These are phyloP conservation scores for Gymnodraco acuticeps DNA, from an alignment of 2,797 vertebrate species.

Conservation along the genomic window DNA sequence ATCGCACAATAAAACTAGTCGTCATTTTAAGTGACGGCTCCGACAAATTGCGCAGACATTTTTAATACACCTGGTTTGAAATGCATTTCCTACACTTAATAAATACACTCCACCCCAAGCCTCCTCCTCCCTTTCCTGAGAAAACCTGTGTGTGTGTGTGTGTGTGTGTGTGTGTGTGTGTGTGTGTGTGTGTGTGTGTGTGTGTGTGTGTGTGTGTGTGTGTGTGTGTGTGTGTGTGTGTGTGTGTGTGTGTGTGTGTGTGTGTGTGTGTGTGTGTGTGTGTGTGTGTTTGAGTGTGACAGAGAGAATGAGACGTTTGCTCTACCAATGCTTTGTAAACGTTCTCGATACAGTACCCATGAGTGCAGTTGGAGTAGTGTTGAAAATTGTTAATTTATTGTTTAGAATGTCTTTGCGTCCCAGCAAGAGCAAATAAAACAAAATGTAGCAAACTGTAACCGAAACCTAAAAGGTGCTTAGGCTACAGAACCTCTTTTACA, in stretches of 20 bases:
- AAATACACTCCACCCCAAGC: conserved; percentile 64
- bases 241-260: background rate
- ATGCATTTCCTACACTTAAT: conserved; percentile 67
- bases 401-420: conserved; percentile 85
- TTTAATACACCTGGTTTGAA: conserved; percentile 72
- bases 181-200: conserved; percentile 8
- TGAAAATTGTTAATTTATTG: conserved; percentile 80
- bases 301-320: conserved; percentile 64
- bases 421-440: conserved; percentile 78
- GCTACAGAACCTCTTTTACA: conserved; percentile 77
- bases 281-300: conserved; percentile 35
- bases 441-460: conserved; percentile 84
- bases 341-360: conserved; percentile 77
- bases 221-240: conserved; percentile 25
- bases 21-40: conserved; percentile 20
- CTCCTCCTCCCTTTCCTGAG: conserved; percentile 61
- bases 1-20: conserved; percentile 57
- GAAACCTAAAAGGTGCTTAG: conserved; percentile 73
- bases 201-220: conserved; percentile 19
- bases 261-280: conserved; percentile 13
- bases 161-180: conserved; percentile 10
- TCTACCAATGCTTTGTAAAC: conserved; percentile 79
- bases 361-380: conserved; percentile 77
- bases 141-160: conserved; percentile 48
- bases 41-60: conserved; percentile 56